Conservation (phyloP, 2,888 invertebrate species). For the Exocentrus adspersus region DNA sequence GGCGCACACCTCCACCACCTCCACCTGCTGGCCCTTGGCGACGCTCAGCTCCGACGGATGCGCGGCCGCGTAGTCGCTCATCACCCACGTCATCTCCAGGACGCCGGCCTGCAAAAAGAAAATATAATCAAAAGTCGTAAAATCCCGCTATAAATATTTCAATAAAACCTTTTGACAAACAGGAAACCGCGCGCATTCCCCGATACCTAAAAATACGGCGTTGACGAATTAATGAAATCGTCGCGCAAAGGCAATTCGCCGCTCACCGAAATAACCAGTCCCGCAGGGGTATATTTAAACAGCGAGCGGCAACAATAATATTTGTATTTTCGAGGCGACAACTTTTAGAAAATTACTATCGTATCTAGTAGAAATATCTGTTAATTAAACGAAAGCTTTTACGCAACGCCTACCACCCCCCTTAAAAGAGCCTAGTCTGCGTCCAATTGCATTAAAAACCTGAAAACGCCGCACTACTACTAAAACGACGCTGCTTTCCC, state of each 20-base stretch:
- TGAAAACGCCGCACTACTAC: too few species aligned
- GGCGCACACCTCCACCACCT: conserved; percentile 83
- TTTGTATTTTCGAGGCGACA: too few species aligned
- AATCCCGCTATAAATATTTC: too few species aligned
- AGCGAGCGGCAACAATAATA: too few species aligned
- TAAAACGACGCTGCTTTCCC: too few species aligned
- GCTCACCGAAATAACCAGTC: conserved; percentile 13
- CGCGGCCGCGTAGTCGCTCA: conserved; percentile 85
- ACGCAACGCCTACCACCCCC: too few species aligned
- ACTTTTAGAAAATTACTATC: too few species aligned
- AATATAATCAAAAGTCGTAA: too few species aligned
- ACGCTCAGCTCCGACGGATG: conserved; percentile 85
- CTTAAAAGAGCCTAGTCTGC: too few species aligned
- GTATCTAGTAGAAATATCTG: too few species aligned
- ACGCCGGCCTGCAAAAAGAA: conserved; percentile 73
- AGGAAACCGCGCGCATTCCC: conserved; percentile 9
- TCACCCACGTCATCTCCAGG: conserved; percentile 91
- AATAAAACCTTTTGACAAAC: neutral
- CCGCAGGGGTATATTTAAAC: conserved; percentile 8
- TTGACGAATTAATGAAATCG: conserved; percentile 16
- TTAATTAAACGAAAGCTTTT: too few species aligned
- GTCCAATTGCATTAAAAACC: too few species aligned
- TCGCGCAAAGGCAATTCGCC: neutral
- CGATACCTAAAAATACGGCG: conserved; percentile 15
- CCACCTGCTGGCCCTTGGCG: conserved; percentile 92